These are phyloP conservation scores for Pantala flavescens DNA, from an alignment of 1,140 invertebrate genomes.

Conservation along the genomic window DNA sequence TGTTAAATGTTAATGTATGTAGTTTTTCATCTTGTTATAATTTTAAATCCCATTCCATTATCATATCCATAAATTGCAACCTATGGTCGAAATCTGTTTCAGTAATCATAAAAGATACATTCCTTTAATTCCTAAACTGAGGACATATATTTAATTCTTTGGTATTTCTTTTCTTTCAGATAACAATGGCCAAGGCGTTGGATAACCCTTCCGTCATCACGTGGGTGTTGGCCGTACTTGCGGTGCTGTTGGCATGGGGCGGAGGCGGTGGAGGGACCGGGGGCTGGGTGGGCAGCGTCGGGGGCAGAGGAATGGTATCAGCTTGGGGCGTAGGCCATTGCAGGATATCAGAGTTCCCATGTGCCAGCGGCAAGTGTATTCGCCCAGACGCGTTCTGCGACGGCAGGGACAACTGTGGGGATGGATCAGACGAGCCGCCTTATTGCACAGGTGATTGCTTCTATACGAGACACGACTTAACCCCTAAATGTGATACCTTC, in stretches of 20 bases:
- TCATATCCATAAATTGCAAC: too few species aligned
- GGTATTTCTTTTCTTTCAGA: background rate
- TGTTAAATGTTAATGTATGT: too few species aligned
- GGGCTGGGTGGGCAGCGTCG: background rate
- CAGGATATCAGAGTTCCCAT: conserved; percentile 70
- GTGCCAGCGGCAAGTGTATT: conserved; percentile 65
- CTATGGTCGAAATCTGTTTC: too few species aligned
- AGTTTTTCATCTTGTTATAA: background rate
- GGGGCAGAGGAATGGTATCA: background rate
- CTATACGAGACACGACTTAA: background rate
- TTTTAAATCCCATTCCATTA: background rate
- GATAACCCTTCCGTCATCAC: background rate
- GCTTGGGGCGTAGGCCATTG: conserved; percentile 27
- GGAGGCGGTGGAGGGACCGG: background rate
- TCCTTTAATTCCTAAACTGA: too few species aligned
- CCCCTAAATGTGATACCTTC: too few species aligned
- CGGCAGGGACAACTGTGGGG: conserved; percentile 67
- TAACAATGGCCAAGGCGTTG: background rate
- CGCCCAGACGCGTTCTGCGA: conserved; percentile 78
- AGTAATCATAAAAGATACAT: too few species aligned
- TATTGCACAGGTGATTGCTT: conserved; percentile 57
- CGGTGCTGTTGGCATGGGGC: background rate
- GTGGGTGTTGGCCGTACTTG: background rate
- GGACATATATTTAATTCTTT: background rate
- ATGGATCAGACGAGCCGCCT: conserved; percentile 69